Evolutionary conservation across 2,797 vertebrate genomes (phyloP), one percentile per base, ranked within the genome.

Genomic region (Muscicapa striata): DNA sequence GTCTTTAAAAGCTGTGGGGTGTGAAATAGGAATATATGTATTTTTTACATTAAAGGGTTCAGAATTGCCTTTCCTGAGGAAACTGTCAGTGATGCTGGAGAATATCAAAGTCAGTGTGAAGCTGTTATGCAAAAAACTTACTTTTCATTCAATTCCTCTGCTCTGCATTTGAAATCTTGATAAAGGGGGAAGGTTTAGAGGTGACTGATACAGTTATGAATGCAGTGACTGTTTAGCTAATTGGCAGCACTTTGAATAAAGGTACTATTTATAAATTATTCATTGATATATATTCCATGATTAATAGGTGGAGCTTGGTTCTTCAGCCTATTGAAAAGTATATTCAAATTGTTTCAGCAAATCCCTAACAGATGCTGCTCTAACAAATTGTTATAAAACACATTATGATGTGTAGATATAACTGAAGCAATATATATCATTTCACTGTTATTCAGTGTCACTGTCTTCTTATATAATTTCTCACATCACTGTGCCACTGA

Each of bases 181-280:
- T 91, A 94, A 93, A 95, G 84, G 88, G 78, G 90, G 63, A 70
- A 88, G 90, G 85, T 96, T 94, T 95, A 94, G 93, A 91, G 83
- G 82, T 94, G 90, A 84, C 88, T 73, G 86, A 61, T 91, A n/a
- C 52, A 87, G 69, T 91, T 93, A 93, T 2, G 73, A 85, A 94
- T 93, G 59, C 92, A 70, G 64, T 16, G 62, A 63, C 94, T 94
- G 93, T 88, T 96, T 89, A 88, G 91, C 79, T 96, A 97, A 94
- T 92, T 94, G 86, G 58, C 76, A 95, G 62, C 62, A 62, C 81
- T 95, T 80, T 94, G 89, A 94, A 91, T 94, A 96, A 96, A 95
- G 92, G 91, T 92, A 90, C 66, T 62, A 68, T 94, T 95, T 95
- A 94, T 97, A 93, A 89, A 96, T 97, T 94, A 97, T 96, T 94